Base-by-base conservation (phyloP, 2,113 vertebrate genomes). In the Charadrius vociferus region DNA sequence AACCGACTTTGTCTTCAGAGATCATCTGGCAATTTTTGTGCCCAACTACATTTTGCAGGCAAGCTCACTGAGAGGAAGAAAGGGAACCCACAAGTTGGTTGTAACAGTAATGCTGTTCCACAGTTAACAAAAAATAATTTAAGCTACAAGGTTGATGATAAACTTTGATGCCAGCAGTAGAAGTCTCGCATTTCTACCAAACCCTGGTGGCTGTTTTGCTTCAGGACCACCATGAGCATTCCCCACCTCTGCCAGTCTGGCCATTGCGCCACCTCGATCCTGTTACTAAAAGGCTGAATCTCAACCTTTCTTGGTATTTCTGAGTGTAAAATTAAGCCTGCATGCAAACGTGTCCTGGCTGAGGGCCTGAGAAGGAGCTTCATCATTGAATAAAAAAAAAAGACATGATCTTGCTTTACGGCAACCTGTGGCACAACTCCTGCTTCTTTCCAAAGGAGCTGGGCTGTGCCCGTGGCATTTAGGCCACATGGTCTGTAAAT, bases 401-500 rank as follows among this genome's bases (percentile, higher is more conserved):
- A 65, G 59, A 45, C 22, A 22, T 1, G 10, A 39, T 65, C 45
- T 45, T 70, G 24, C 37, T 67, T 67, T 61, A 13, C 49, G 63
- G 53, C n/a, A 72, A 84, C 41, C 18, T 45, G 47, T 29, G 34
- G 39, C 41, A 52, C 37, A 49, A 22, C 14, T 52, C 32, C 45
- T n/a, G 36, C 22, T 49, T 63, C 58, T 52, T n/a, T 68, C 61
- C 39, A 34, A n/a, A 74, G 74, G 65, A 49, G 15, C 32, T 58
- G 52, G 34, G 41, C 63, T 52, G 37, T 32, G 55, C 70, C 66
- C 1, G 0, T 5, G 27, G n/a, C 26, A 41, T 75, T 79, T 16
- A 53, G 71, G 43, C 45, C 58, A 7, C 0, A 0, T 6, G 37
- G 71, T 24, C 59, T 65, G 20, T 47, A 50, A 41, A 50, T 4